Evolutionary conservation across 2,113 vertebrate species (phyloP), one percentile per base, ranked within the genome.

Genomic region (Mus spicilegus): DNA sequence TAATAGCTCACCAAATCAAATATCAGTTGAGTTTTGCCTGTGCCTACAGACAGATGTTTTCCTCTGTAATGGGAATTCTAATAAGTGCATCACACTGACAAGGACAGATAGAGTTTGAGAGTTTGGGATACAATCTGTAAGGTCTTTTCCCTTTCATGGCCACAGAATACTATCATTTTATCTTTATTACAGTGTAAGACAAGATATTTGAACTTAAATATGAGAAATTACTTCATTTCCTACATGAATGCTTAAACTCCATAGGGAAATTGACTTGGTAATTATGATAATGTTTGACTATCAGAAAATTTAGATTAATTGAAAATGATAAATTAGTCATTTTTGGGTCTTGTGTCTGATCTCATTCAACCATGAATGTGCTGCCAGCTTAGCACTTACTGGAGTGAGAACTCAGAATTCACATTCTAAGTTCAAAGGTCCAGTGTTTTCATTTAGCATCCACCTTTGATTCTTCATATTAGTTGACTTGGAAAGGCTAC

Each of bases 1-100:
- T 97, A 96, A 98, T 98, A 98, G 95, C 96, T 97, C 96, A 97
- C 97, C 96, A 98, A 92, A 87, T 95, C 97, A 97, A 94, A 95
- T 4, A 30, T 0, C 88, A 97, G 98, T 88, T 92, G 89, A 96
- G 92, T 78, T 96, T 97, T 92, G 65, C 63, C 78, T 56, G 1
- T 89, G 92, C 89, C 90, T 98, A 84, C 0, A 77, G 90, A 87
- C 39, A 80, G 12, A 30, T 20, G 77, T 72, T 70, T n/a, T 20
- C 42, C 63, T n/a, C 56, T 95, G 7, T 87, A 69, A 75, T 36
- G 54, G 54, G 22, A 86, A 24, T 84, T 94, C 49, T 94, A 36
- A n/a, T 89, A 89, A 42, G 10, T 78, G 46, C 1, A 30, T 4
- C n/a, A 33, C 90, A n/a, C 78, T 96, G n/a, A 61, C 19, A 70